Conservation (phyloP, 2,888 invertebrate genomes). For the Trissolcus japonicus region DNA sequence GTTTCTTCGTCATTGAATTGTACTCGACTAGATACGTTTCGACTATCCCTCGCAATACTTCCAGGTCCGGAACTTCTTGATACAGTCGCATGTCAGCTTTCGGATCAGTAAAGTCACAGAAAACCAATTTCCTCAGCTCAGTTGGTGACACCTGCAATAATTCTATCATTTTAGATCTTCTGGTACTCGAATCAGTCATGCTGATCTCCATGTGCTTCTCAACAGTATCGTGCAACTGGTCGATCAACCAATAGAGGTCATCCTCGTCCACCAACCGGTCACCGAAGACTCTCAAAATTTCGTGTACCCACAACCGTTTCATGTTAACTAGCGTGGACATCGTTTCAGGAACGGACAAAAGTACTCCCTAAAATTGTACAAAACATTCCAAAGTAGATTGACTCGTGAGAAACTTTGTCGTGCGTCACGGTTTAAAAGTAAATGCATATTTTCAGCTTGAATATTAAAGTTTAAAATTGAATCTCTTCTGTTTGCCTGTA, state of each 20-base stretch:
- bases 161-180: background rate
- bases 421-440: too few species aligned
- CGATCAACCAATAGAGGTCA: slow-evolving; percentile 89
- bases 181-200: slow-evolving; percentile 77
- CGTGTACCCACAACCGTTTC: slow-evolving; percentile 96
- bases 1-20: slow-evolving; percentile 96
- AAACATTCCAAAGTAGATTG: background rate
- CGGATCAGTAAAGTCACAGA: slow-evolving; percentile 96
- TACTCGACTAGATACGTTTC: slow-evolving; percentile 93
- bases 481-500: slow-evolving; percentile 80
- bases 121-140: slow-evolving; percentile 90
- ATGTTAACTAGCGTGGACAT: slow-evolving; percentile 90
- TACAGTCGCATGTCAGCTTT: slow-evolving; percentile 93
- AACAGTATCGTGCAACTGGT: slow-evolving; percentile 81
- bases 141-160: slow-evolving; percentile 78
- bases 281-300: slow-evolving; percentile 93
- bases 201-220: slow-evolving; percentile 80
- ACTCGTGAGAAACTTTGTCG: too few species aligned
- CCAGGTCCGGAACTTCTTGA: slow-evolving; percentile 90
- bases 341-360: slow-evolving; percentile 94
- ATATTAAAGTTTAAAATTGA: too few species aligned
- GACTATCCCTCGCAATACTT: slow-evolving; percentile 87
- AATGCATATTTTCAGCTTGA: too few species aligned
- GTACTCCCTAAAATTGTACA: slow-evolving; percentile 82
- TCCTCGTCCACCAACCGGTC: slow-evolving; percentile 92